Conservation (phyloP, 2,888 invertebrate species). For the Lepidocyrtoides sp. region DNA sequence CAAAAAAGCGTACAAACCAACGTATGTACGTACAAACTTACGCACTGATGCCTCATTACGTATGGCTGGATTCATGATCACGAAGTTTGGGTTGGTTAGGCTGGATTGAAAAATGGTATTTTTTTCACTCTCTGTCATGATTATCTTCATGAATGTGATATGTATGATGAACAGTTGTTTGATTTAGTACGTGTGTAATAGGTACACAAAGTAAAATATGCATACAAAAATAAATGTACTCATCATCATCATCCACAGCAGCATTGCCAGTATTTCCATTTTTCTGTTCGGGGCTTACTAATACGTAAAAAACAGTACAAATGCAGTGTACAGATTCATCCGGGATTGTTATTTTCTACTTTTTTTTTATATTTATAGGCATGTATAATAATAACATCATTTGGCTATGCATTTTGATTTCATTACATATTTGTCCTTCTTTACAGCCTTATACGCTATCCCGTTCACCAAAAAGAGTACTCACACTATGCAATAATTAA, state of each 20-base stretch:
- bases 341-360: constrained; percentile 5
- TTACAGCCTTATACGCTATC: background rate
- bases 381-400: background rate
- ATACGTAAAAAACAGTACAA: constrained; percentile 56
- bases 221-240: constrained; percentile 33
- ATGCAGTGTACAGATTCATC: constrained; percentile 57
- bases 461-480: background rate
- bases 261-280: background rate
- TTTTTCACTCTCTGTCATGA: constrained; percentile 25
- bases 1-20: background rate
- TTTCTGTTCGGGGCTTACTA: background rate
- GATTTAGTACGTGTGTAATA: constrained; percentile 48
- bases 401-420: background rate
- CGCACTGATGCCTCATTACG: constrained; percentile 61
- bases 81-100: constrained; percentile 29
- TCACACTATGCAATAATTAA: constrained; percentile 70
- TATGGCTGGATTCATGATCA: constrained; percentile 69
- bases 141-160: background rate
- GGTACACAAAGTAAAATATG: constrained; percentile 30
- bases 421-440: background rate
- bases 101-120: background rate
- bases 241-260: constrained; percentile 49
- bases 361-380: background rate
- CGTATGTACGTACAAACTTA: constrained; percentile 26
- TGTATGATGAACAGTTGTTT: constrained; percentile 33